These are phyloP conservation scores for Todus mexicanus DNA, from an alignment of 2,797 vertebrate species.

Conservation along the genomic window DNA sequence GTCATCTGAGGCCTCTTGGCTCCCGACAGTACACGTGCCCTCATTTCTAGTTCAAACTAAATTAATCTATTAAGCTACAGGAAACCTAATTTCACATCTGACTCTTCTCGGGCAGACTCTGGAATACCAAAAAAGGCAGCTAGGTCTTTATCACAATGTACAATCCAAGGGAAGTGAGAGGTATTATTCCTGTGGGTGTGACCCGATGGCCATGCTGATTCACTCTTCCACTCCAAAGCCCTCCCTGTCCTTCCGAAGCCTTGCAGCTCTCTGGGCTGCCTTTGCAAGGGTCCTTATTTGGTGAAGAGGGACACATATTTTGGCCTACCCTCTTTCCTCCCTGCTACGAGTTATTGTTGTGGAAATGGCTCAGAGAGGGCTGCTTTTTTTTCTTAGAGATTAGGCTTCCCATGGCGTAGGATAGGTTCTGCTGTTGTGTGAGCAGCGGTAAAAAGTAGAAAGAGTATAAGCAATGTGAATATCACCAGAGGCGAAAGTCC, in stretches of 20 bases:
- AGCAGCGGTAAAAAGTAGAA: slow-evolving; percentile 15
- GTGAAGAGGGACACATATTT: slow-evolving; percentile 45
- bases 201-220: slow-evolving; percentile 55
- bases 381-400: not conserved
- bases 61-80: slow-evolving; percentile 56
- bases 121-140: slow-evolving; percentile 57
- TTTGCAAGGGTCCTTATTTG: slow-evolving; percentile 58
- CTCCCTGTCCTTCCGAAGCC: slow-evolving; percentile 57
- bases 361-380: slow-evolving; percentile 4
- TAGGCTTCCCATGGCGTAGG: slow-evolving; percentile 18
- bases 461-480: not conserved
- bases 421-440: slow-evolving; percentile 23
- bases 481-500: not conserved
- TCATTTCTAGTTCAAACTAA: slow-evolving; percentile 47
- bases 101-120: slow-evolving; percentile 4
- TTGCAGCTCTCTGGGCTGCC: not conserved
- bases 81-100: slow-evolving; percentile 57
- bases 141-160: slow-evolving; percentile 55
- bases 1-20: slow-evolving; percentile 14
- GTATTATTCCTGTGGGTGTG: slow-evolving; percentile 70
- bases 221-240: slow-evolving; percentile 56
- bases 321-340: slow-evolving; percentile 46
- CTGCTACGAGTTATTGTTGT: slow-evolving; percentile 52
- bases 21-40: not conserved
- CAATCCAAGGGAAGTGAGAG: slow-evolving; percentile 65